These are phyloP conservation scores for Zoanthus sociatus DNA, from an alignment of 92 coral and sea anemone genomes.

Conservation along the genomic window DNA sequence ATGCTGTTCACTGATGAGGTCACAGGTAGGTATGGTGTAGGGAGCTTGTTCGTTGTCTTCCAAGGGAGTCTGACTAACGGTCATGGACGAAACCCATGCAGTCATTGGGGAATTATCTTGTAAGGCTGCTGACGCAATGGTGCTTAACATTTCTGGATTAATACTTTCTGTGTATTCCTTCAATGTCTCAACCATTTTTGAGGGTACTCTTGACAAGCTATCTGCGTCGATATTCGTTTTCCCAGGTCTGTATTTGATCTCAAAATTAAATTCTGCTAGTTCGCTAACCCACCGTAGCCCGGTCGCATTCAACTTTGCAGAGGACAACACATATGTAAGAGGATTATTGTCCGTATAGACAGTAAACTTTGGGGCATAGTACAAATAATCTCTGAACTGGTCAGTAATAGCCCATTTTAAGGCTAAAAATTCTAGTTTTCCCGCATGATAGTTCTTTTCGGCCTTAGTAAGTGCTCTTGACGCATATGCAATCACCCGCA, in stretches of 20 bases:
- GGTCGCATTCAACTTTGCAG: conserved; percentile 62
- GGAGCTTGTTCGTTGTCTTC: neutral
- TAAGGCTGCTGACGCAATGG: conserved; percentile 20
- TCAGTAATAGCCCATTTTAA: neutral
- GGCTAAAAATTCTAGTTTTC: conserved; percentile 19
- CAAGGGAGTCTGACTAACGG: conserved; percentile 7
- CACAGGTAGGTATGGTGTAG: conserved; percentile 11
- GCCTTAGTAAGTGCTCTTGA: conserved; percentile 49
- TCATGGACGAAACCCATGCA: conserved; percentile 39
- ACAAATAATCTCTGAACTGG: neutral
- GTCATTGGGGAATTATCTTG: neutral
- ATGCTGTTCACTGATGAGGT: neutral
- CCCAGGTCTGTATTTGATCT: conserved; percentile 57
- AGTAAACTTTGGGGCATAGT: conserved; percentile 33
- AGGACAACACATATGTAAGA: conserved; percentile 49
- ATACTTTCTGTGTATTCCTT: conserved; percentile 42
- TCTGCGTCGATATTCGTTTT: conserved; percentile 37
- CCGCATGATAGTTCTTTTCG: conserved; percentile 31
- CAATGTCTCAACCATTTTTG: conserved; percentile 33
- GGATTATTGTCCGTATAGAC: conserved; percentile 54
- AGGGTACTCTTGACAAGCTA: conserved; percentile 45
- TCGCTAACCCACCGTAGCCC: conserved; percentile 63
- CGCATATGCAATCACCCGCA: conserved; percentile 47
- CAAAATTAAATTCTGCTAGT: conserved; percentile 60
- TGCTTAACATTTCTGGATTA: conserved; percentile 41